phyloP scores from a whole-genome alignment of 2,797 vertebrate genomes.

The Pterois miles region DNA sequence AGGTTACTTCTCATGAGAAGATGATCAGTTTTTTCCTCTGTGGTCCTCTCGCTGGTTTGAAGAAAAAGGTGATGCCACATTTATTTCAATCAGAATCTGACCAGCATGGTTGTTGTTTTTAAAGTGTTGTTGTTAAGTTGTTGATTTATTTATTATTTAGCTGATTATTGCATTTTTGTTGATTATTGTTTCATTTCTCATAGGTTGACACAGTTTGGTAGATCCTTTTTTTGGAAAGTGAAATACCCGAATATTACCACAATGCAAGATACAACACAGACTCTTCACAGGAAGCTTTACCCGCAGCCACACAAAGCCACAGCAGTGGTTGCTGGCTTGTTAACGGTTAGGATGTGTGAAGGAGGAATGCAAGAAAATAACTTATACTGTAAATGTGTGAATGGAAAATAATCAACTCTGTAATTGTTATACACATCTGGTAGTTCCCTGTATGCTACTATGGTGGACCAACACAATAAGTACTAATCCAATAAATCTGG shows the following conservation, averaged over 20 bases:
- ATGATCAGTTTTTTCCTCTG: too few species aligned
- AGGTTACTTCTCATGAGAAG: too few species aligned
- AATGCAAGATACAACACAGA: too few species aligned
- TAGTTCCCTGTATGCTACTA: neutral
- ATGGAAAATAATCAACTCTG: neutral
- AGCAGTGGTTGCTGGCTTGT: neutral
- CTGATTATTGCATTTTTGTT: too few species aligned
- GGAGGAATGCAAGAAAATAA: neutral
- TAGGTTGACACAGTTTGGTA: neutral
- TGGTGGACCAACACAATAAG: neutral
- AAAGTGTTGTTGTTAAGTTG: too few species aligned
- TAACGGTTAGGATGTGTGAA: neutral
- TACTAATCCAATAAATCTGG: neutral
- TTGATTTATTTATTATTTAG: too few species aligned
- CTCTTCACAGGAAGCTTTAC: neutral
- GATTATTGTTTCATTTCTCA: too few species aligned
- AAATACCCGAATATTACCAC: neutral
- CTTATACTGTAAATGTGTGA: neutral
- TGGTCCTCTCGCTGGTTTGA: too few species aligned
- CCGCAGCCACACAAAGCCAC: neutral
- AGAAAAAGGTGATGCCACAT: too few species aligned
- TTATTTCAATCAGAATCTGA: too few species aligned
- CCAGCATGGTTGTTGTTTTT: too few species aligned
- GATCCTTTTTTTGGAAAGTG: neutral
- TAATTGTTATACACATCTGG: neutral